These are phyloP conservation scores for Pogonomyrmex barbatus DNA, from an alignment of 1,140 invertebrate genomes.

Conservation along the genomic window DNA sequence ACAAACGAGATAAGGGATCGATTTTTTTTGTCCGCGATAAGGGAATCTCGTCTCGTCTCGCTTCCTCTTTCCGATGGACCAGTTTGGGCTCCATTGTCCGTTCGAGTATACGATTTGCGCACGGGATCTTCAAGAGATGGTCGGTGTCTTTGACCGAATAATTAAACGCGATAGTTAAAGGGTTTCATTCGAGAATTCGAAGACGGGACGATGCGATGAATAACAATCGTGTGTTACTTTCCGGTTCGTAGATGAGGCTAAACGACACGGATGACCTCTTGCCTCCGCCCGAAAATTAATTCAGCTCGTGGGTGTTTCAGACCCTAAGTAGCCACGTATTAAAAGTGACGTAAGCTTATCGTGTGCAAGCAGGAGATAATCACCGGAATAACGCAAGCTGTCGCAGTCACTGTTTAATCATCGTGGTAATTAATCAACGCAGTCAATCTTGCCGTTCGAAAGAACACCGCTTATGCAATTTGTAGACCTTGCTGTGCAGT, in stretches of 20 bases:
- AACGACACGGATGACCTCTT: conserved; percentile 31
- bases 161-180: conserved; percentile 5
- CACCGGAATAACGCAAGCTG: not conserved
- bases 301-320: conserved; percentile 32
- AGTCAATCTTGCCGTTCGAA: conserved; percentile 23
- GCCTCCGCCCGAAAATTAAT: conserved; percentile 32
- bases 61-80: not conserved
- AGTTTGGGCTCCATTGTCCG: not conserved
- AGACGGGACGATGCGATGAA: not conserved
- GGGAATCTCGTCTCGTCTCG: not conserved
- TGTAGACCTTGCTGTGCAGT: conserved; percentile 19
- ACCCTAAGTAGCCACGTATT: conserved; percentile 25
- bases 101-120: not conserved
- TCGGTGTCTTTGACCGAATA: not conserved
- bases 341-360: conserved; percentile 46
- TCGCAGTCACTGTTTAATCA: conserved; percentile 8
- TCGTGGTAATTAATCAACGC: conserved; percentile 30
- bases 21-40: not conserved
- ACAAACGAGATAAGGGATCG: not conserved
- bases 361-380: conserved; percentile 29
- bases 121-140: not conserved
- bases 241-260: conserved; percentile 23
- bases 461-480: conserved; percentile 56
- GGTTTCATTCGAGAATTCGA: conserved; percentile 2
- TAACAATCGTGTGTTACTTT: not conserved